phyloP scores from a whole-genome alignment of 2,888 invertebrate genomes.

The Tromatobia lineatoria region DNA sequence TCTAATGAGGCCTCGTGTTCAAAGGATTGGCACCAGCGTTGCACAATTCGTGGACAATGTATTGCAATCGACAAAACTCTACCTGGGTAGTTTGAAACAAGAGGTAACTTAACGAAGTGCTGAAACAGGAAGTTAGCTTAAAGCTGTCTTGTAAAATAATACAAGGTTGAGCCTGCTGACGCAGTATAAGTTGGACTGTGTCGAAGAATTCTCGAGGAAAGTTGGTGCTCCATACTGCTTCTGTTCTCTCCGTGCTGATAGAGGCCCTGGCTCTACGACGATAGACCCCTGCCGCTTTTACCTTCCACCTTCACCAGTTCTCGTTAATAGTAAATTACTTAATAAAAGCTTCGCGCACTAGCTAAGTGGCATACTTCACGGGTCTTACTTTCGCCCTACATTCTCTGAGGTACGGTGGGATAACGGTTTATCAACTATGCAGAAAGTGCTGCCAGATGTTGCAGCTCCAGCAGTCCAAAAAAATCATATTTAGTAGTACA shows the following conservation, averaged over 20 bases:
- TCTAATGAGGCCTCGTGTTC: too few species aligned
- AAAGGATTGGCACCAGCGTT: too few species aligned
- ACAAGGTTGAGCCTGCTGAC: constrained; percentile 19
- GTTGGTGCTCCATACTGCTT: constrained; percentile 27
- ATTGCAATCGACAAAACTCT: too few species aligned
- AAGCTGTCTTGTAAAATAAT: constrained; percentile 24
- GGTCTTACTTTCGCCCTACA: constrained; percentile 58
- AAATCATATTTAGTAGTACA: constrained; percentile 39
- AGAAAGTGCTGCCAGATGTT: constrained; percentile 56
- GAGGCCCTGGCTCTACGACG: constrained; percentile 28
- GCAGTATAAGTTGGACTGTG: constrained; percentile 28
- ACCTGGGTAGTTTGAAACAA: constrained; percentile 9
- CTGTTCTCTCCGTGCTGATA: constrained; percentile 19
- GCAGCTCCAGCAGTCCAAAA: constrained; percentile 32
- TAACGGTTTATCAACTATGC: constrained; percentile 57
- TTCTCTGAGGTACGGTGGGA: constrained; percentile 45
- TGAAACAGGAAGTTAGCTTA: neutral
- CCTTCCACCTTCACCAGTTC: constrained; percentile 26
- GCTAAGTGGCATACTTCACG: constrained; percentile 46
- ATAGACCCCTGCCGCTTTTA: constrained; percentile 42
- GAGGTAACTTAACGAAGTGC: constrained; percentile 25
- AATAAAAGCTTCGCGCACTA: constrained; percentile 53
- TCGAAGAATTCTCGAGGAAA: constrained; percentile 35
- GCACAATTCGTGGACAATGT: too few species aligned
- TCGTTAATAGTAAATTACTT: constrained; percentile 66